Evolutionary conservation across 2,888 invertebrate genomes (phyloP).

Genomic region (Apamea crenata): DNA sequence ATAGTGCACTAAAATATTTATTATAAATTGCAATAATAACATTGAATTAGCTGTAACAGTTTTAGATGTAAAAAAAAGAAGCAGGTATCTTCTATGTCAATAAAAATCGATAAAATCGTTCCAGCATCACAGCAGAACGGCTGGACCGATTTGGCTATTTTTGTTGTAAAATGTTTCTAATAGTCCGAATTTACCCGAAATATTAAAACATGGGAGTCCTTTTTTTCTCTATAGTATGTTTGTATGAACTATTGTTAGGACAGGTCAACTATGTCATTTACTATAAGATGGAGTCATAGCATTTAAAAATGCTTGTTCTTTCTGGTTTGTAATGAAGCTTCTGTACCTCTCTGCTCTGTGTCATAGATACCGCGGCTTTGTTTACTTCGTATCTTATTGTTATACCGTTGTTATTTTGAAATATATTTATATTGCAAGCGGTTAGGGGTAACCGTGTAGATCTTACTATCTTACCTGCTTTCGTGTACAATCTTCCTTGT

Average conservation of each 20-base stretch:
- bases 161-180: not conserved
- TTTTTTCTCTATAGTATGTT: no score
- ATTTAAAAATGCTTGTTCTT: not conserved
- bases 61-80: no score
- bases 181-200: not conserved
- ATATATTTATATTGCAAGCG: conserved; percentile 38
- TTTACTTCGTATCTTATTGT: conserved; percentile 21
- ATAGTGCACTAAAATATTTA: no score
- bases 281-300: not conserved
- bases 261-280: not conserved
- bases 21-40: no score
- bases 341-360: not conserved
- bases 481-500: conserved; percentile 12
- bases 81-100: no score
- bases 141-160: not conserved
- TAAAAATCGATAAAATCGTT: no score
- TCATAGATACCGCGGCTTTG: not conserved
- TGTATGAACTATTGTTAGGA: no score
- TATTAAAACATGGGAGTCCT: no score
- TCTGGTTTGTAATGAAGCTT: conserved; percentile 6
- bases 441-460: not conserved
- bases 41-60: no score
- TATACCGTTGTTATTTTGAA: conserved; percentile 40
- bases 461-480: conserved; percentile 18
- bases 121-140: not conserved